phyloP scores from a whole-genome alignment of 2,797 vertebrate genomes.

The Corythornis leucogaster region DNA sequence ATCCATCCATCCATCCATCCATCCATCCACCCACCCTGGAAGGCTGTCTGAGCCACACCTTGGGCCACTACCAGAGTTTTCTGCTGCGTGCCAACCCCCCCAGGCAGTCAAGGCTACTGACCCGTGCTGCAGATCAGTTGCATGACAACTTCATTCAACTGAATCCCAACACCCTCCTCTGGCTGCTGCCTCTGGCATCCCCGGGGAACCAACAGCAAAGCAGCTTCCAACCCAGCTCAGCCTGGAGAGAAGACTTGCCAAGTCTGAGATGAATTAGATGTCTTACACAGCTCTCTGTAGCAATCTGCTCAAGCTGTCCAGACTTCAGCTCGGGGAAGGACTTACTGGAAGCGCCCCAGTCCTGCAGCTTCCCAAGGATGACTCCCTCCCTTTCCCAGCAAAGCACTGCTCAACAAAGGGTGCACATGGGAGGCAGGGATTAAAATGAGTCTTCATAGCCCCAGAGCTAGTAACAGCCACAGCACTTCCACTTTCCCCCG shows the following conservation, averaged over 20 bases:
- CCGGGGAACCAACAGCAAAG: fast-evolving
- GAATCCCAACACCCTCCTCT: background rate
- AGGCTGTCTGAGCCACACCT: background rate
- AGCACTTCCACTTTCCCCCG: background rate
- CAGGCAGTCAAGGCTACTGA: fast-evolving
- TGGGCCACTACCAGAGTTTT: background rate
- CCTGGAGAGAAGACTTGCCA: background rate
- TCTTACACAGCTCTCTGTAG: background rate
- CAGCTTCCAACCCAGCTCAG: background rate
- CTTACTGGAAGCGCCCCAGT: background rate
- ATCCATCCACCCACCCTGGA: background rate
- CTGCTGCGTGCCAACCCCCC: background rate
- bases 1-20: background rate
- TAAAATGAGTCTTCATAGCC: fast-evolving
- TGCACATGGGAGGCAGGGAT: background rate
- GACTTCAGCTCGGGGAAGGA: background rate
- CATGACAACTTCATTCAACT: background rate
- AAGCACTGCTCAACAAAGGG: background rate
- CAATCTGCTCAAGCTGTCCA: background rate
- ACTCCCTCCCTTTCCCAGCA: background rate
- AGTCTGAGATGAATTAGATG: background rate
- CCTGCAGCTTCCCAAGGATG: background rate
- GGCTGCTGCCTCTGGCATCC: background rate
- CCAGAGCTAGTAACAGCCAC: background rate
- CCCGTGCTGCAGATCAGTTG: background rate